A percentile compares a stretch with the other conserved stretches of the same genome.
Evolutionary conservation across 2,797 vertebrate species (phyloP).

Genomic region (Cyclopterus lumpus): DNA sequence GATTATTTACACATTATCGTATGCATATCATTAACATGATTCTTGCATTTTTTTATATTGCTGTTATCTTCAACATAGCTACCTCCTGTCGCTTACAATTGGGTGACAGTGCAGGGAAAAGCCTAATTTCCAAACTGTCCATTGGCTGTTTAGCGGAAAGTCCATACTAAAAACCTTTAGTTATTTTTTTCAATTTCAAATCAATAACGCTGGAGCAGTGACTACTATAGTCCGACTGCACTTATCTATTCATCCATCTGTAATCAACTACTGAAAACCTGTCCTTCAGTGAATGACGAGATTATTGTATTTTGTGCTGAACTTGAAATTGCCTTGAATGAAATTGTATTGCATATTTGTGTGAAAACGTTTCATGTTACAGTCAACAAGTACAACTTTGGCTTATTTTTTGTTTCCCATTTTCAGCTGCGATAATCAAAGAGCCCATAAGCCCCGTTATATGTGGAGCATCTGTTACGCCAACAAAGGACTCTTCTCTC

Average conservation of each 20-base stretch:
- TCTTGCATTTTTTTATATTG: too few species aligned
- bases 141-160: neutral
- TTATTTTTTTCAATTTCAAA: neutral
- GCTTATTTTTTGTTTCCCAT: conserved; percentile 28
- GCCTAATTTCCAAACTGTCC: neutral
- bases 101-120: neutral
- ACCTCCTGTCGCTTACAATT: neutral
- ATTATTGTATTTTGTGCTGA: neutral
- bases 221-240: neutral
- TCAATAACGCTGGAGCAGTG: neutral
- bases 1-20: too few species aligned
- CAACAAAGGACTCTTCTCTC: conserved; percentile 7
- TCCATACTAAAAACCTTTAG: rapidly evolving
- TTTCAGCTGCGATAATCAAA: conserved; percentile 16
- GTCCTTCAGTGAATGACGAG: neutral
- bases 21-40: too few species aligned
- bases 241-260: neutral
- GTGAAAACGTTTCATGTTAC: conserved; percentile 32
- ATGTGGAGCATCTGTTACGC: neutral
- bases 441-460: conserved; percentile 11
- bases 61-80: too few species aligned
- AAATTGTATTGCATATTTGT: neutral
- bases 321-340: neutral
- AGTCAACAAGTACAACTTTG: neutral
- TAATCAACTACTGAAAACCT: neutral